These are phyloP conservation scores for Scolopax mira DNA, from an alignment of 2,113 vertebrate genomes.

Conservation along the genomic window DNA sequence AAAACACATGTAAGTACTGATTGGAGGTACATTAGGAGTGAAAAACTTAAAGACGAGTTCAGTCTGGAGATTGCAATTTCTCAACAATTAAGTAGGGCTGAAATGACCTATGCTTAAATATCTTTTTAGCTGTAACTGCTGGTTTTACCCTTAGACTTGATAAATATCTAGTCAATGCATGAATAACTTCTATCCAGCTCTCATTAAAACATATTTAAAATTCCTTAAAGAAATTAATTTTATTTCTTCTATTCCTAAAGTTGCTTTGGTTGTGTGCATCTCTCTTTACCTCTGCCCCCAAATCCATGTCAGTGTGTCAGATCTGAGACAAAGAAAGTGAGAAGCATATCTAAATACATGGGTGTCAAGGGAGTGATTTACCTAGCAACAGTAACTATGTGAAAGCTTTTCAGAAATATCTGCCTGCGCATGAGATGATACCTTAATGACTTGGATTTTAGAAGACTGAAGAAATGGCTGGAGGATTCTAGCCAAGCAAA, in stretches of 20 bases:
- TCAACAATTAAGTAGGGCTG: background rate
- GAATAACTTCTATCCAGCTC: background rate
- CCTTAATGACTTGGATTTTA: slow-evolving; percentile 30
- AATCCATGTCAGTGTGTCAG: background rate
- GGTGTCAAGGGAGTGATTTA: slow-evolving; percentile 53
- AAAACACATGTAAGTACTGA: background rate
- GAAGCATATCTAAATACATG: slow-evolving; percentile 22
- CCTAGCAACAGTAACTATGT: slow-evolving; percentile 65
- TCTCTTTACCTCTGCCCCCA: background rate
- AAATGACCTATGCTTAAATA: background rate
- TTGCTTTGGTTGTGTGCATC: background rate
- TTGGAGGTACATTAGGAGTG: background rate
- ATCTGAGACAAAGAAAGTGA: slow-evolving; percentile 45
- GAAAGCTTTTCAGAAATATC: slow-evolving; percentile 32
- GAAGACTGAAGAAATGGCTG: background rate
- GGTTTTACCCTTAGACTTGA: background rate
- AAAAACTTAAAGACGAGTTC: background rate
- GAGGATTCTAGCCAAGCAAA: background rate
- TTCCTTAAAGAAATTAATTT: background rate
- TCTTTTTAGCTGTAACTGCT: background rate
- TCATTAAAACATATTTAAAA: background rate
- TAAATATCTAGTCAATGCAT: background rate
- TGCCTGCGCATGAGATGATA: background rate
- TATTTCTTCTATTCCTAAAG: background rate
- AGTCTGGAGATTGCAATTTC: background rate